These are phyloP conservation scores for Uropetala carovei DNA, from an alignment of 2,888 invertebrate species.

Conservation along the genomic window DNA sequence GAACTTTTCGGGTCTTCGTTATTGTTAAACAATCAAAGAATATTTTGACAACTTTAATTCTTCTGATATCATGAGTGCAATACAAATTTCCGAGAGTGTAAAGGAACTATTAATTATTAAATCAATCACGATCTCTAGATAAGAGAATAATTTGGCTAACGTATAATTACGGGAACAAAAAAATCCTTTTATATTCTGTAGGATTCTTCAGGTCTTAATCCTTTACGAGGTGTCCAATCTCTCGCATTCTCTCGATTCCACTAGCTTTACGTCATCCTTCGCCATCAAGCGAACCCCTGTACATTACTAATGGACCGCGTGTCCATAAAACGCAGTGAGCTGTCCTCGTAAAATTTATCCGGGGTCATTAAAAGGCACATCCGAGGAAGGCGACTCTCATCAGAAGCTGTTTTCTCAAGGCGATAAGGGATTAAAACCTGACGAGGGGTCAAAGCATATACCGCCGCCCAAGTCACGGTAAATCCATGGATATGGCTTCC, in stretches of 20 bases:
- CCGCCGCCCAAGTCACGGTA: background rate
- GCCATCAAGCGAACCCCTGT: constrained; percentile 1
- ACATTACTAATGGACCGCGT: constrained; percentile 11
- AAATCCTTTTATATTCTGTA: no score
- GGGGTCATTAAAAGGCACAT: background rate
- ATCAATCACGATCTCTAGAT: no score
- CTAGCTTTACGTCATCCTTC: background rate
- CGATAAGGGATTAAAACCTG: constrained; percentile 27
- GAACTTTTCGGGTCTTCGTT: no score
- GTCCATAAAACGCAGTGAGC: constrained; percentile 2
- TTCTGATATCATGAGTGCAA: no score
- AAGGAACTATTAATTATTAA: no score
- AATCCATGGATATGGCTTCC: no score
- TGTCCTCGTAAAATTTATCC: constrained; percentile 26
- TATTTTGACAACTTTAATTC: no score
- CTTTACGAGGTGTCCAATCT: constrained; percentile 26
- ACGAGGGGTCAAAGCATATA: background rate
- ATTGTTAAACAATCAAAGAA: no score
- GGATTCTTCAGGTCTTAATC: background rate
- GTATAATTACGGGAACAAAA: no score
- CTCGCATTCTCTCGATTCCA: constrained; percentile 6
- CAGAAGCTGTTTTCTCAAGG: constrained; percentile 26
- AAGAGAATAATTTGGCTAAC: no score
- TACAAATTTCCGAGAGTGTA: no score
- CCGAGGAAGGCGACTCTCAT: constrained; percentile 31